Evolutionary conservation across 2,888 invertebrate species (phyloP).

Genomic region (Cephus rjabovi): DNA sequence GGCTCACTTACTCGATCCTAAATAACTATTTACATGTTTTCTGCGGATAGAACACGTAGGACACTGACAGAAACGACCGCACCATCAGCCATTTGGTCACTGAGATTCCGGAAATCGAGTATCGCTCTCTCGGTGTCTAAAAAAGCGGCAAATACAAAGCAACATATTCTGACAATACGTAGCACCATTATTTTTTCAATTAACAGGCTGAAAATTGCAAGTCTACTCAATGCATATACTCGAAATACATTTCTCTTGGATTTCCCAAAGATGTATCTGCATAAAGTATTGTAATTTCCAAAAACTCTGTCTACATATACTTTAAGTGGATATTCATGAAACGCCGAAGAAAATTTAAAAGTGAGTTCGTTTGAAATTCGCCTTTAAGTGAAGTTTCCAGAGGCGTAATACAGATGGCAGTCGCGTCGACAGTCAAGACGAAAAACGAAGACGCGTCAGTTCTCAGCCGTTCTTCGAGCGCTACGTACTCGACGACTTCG

Average conservation of each 20-base stretch:
- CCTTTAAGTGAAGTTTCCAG: not conserved
- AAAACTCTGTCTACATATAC: not conserved
- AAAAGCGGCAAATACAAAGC: not conserved
- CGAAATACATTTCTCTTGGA: not conserved
- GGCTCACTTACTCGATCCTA: not conserved
- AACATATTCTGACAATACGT: not conserved
- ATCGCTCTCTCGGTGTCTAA: not conserved
- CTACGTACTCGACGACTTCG: not conserved
- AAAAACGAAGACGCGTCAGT: slow-evolving; percentile 42
- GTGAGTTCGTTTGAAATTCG: not conserved
- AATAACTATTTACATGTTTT: slow-evolving; percentile 4
- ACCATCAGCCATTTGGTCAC: slow-evolving; percentile 7
- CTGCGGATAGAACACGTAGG: slow-evolving; percentile 1
- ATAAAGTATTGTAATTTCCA: not conserved
- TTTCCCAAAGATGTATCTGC: not conserved
- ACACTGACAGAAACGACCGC: not conserved
- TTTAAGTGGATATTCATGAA: not conserved
- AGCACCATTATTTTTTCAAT: not conserved
- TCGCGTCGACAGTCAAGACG: slow-evolving; percentile 22
- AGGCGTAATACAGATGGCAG: not conserved
- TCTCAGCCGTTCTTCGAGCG: slow-evolving; percentile 44
- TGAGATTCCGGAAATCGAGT: slow-evolving; percentile 6
- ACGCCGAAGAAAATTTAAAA: not conserved
- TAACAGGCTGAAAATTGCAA: not conserved
- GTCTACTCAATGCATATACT: not conserved